These are phyloP conservation scores for Diloba caeruleocephala DNA, from an alignment of 2,888 invertebrate genomes.

Conservation along the genomic window DNA sequence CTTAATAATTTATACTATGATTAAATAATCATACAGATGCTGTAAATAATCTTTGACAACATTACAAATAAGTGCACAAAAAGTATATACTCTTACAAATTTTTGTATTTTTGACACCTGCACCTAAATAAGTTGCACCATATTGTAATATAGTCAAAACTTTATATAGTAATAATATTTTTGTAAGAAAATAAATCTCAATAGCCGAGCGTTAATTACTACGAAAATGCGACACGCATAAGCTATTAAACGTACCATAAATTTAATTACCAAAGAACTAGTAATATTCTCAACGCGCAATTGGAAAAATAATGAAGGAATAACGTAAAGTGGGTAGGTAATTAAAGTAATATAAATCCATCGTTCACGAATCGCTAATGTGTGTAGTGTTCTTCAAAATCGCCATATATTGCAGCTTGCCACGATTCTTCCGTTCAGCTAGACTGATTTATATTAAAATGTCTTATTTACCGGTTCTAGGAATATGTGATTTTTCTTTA, in stretches of 20 bases:
- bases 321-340: too few relatives aligned
- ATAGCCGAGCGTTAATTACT: slow-evolving; percentile 11
- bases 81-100: slow-evolving; percentile 35
- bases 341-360: too few relatives aligned
- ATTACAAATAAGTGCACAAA: slow-evolving; percentile 35
- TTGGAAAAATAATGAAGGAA: too few relatives aligned
- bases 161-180: slow-evolving; percentile 45
- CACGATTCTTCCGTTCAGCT: slow-evolving; percentile 65
- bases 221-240: slow-evolving; percentile 11
- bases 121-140: slow-evolving; percentile 7
- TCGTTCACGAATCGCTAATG: background rate
- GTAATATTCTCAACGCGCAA: too few relatives aligned
- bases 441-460: slow-evolving; percentile 71
- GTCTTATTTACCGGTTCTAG: slow-evolving; percentile 39
- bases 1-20: slow-evolving; percentile 13
- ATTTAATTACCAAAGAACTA: background rate
- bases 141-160: slow-evolving; percentile 31
- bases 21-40: slow-evolving; percentile 38
- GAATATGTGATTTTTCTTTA: slow-evolving; percentile 59
- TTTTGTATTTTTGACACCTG: slow-evolving; percentile 46
- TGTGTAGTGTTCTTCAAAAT: slow-evolving; percentile 30
- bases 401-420: slow-evolving; percentile 16
- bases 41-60: slow-evolving; percentile 31
- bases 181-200: slow-evolving; percentile 39
- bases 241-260: background rate